These are phyloP conservation scores for Procambarus virginalis DNA, from an alignment of 1,140 invertebrate genomes.

Conservation along the genomic window DNA sequence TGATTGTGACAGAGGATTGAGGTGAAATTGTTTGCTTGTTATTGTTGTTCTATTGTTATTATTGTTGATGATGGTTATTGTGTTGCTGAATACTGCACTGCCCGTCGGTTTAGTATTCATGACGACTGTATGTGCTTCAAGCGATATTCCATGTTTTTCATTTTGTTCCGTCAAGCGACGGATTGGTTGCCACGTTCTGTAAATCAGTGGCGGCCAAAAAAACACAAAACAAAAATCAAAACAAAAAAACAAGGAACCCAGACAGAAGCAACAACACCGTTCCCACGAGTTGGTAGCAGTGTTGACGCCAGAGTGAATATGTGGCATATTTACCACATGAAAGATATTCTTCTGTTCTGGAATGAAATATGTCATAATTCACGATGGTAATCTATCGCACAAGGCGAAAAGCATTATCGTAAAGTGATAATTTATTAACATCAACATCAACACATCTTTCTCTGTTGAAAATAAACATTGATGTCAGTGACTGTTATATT, in stretches of 20 bases:
- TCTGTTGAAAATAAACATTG: too few species aligned
- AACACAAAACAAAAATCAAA: neutral
- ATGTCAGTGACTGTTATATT: too few species aligned
- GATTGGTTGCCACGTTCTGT: neutral
- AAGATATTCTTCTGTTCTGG: too few species aligned
- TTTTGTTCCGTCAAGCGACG: constrained; percentile 3
- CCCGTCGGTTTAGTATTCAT: constrained; percentile 5
- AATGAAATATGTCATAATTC: too few species aligned
- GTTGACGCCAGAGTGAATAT: neutral
- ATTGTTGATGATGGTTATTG: neutral
- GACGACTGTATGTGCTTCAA: neutral
- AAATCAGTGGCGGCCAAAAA: neutral
- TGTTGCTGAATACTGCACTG: neutral
- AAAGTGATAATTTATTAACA: too few species aligned
- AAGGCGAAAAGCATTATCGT: too few species aligned
- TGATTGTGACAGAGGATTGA: too few species aligned
- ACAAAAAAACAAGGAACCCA: neutral
- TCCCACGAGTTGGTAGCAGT: neutral
- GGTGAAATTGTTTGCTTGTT: too few species aligned
- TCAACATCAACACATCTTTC: too few species aligned
- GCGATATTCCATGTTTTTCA: constrained; percentile 7
- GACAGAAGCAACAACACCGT: neutral
- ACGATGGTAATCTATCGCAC: too few species aligned
- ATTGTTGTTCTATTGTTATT: neutral
- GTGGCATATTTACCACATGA: neutral